Base-by-base conservation (phyloP, 1,140 invertebrate genomes). In the Mamestra configurata region DNA sequence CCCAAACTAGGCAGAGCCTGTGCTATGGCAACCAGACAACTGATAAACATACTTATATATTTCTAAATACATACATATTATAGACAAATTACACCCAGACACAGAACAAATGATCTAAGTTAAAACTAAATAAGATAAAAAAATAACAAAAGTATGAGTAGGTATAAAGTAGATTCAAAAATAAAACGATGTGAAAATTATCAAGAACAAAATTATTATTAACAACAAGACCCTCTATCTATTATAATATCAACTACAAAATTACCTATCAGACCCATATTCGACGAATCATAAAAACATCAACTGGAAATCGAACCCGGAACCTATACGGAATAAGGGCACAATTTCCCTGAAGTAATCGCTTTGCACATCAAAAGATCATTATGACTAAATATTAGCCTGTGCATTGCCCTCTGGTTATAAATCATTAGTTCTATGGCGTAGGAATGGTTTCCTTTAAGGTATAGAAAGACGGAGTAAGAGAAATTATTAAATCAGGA, bases 391-490 rank as follows among this genome's bases (percentile, higher is more conserved):
- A n/a, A n/a, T n/a, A 40, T 18, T 55, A 71, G 27, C 35, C 6
- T n/a, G 68, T 49, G 11, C 72, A 13, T 84, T 86, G 88, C 87
- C 91, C 81, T 79, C 27, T 49, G 59, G 70, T 55, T 72, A 61
- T 46, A 43, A 46, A 46, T 68, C 64, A 46, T 46, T 68, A 24
- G 20, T 15, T 46, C 4, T 15, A 35, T 35, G 57, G 37, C 10
- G 1, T 15, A 15, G 13, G 1, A 1, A 46, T 46, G 43, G 13
- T 0, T 46, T 46, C 43, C 43, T 1, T 15, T 46, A 1, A 46
- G 4, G 37, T 40, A 40, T 10, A 40, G 4, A 11, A 4, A 40
- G 37, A 1, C 8, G 37, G 3, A 11, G 37, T 31, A 3, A 5
- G 27, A 31, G 27, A 31, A 31, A 31, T 31, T 5, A 31, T 31